Evolutionary conservation across 23 tunicate species (phyloP).

Genomic region (Ascidia mentula): DNA sequence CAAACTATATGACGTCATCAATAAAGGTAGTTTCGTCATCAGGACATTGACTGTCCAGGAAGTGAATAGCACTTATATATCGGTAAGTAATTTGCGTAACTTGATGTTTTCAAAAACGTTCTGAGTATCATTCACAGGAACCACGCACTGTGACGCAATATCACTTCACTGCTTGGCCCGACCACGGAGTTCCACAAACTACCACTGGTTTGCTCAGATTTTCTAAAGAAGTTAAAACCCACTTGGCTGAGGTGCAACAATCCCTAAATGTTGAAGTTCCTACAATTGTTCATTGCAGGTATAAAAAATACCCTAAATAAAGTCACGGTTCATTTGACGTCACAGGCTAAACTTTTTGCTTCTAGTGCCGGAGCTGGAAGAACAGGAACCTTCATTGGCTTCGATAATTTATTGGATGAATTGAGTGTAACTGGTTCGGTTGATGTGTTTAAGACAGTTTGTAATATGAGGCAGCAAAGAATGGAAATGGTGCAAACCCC

Average conservation of each 20-base stretch:
- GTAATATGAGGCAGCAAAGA: constrained; percentile 46
- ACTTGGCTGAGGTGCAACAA: background rate
- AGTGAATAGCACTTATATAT: background rate
- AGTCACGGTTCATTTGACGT: too few relatives aligned
- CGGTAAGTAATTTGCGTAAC: too few relatives aligned
- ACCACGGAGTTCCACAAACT: background rate
- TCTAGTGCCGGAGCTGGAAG: constrained; percentile 78
- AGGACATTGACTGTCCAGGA: background rate
- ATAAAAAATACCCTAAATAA: too few relatives aligned
- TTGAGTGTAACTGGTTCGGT: constrained; percentile 2
- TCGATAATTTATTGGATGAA: constrained; percentile 41
- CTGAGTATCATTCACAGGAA: background rate
- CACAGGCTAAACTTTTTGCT: too few relatives aligned
- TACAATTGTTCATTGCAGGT: background rate
- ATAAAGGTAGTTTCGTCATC: background rate
- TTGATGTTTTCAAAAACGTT: too few relatives aligned
- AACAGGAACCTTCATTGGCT: constrained; percentile 58
- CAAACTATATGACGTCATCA: background rate
- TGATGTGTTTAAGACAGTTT: constrained; percentile 30
- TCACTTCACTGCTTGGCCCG: background rate
- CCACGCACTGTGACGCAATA: background rate
- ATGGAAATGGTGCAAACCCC: constrained; percentile 50
- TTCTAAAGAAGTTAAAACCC: background rate
- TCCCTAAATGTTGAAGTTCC: background rate
- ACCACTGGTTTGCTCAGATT: background rate